Evolutionary conservation across 2,888 invertebrate genomes (phyloP).

Genomic region (Subacronicta megacephala): DNA sequence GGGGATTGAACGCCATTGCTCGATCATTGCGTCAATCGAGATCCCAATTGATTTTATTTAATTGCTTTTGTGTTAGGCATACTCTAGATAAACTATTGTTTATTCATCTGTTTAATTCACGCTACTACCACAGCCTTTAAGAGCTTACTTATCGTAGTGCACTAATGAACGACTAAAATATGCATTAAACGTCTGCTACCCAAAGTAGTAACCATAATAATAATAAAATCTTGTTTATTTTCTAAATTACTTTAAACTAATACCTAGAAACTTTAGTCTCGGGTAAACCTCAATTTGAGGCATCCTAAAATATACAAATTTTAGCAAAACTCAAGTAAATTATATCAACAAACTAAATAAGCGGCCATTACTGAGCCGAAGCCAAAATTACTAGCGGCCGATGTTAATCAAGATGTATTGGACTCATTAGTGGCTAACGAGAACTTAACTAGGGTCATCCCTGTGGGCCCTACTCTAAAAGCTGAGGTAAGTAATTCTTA

Average conservation of each 20-base stretch:
- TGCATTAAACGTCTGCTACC: neutral
- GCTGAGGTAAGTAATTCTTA: constrained; percentile 59
- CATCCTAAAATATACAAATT: constrained; percentile 35
- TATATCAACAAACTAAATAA: constrained; percentile 48
- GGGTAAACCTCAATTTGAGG: constrained; percentile 23
- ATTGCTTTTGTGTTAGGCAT: too few relatives aligned
- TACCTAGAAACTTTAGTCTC: constrained; percentile 20
- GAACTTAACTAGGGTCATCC: constrained; percentile 62
- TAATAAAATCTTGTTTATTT: neutral
- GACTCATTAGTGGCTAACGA: constrained; percentile 61
- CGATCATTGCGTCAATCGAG: too few relatives aligned
- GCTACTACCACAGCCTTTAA: neutral
- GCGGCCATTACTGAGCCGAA: constrained; percentile 41
- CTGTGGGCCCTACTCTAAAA: constrained; percentile 54
- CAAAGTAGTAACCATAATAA: neutral
- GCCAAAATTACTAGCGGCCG: constrained; percentile 55
- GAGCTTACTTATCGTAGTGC: neutral
- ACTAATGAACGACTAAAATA: neutral
- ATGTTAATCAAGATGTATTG: constrained; percentile 61
- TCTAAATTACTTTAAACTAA: constrained; percentile 3
- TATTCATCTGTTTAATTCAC: neutral
- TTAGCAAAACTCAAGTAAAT: constrained; percentile 32
- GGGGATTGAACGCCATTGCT: too few relatives aligned
- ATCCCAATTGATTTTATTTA: too few relatives aligned
- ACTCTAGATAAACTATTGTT: too few relatives aligned